These are phyloP conservation scores for Chrysaora quinquecirrha DNA, from an alignment of 30 jellyfish, hydroid and myxozoan species.

Conservation along the genomic window DNA sequence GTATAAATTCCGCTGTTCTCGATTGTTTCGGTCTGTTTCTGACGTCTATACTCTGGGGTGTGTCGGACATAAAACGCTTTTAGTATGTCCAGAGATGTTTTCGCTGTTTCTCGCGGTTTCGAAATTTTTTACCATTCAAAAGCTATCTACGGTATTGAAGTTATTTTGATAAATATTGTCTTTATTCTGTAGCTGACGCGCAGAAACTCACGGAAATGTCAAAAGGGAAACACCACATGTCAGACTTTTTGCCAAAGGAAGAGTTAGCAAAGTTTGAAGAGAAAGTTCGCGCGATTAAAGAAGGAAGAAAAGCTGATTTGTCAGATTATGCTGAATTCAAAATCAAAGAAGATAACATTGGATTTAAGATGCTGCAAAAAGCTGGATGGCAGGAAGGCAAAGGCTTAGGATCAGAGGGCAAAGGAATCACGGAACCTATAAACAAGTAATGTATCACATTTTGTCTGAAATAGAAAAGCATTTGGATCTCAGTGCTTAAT, in stretches of 20 bases:
- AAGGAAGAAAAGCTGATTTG: conserved; percentile 90
- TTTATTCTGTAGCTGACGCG: conserved; percentile 59
- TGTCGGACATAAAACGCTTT: no score
- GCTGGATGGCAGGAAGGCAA: conserved; percentile 99
- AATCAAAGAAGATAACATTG: conserved; percentile 84
- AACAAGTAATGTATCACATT: conserved; percentile 65
- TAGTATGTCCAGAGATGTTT: no score
- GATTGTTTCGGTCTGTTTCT: no score
- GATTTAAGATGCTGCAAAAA: conserved; percentile 82
- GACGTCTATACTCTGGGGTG: no score
- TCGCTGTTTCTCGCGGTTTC: no score
- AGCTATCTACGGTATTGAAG: no score
- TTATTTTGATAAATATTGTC: no score
- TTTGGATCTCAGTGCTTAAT: no score
- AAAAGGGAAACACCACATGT: conserved; percentile 87
- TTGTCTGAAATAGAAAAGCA: no score
- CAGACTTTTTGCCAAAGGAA: conserved; percentile 92
- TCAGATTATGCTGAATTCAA: conserved; percentile 90
- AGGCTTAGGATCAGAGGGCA: conserved; percentile 89
- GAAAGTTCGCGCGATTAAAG: conserved; percentile 90
- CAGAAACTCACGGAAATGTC: conserved; percentile 60
- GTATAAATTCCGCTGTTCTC: no score
- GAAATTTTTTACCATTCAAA: no score
- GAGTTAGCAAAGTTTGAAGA: conserved; percentile 88
- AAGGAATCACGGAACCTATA: conserved; percentile 90